Evolutionary conservation across 2,888 invertebrate species (phyloP).

Genomic region (Stenotaenia linearis): DNA sequence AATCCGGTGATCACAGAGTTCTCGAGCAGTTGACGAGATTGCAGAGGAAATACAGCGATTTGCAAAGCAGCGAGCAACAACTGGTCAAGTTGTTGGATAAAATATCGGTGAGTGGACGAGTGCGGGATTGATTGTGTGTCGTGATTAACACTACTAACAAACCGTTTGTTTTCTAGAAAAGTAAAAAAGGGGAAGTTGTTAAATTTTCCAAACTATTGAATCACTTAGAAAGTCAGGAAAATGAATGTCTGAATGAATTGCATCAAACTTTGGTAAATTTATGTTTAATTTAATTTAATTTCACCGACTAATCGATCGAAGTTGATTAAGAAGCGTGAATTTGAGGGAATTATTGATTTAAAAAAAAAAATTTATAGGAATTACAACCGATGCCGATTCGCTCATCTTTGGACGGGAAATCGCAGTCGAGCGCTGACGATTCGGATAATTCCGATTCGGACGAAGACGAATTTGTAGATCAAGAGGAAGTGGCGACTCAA

Average conservation of each 20-base stretch:
- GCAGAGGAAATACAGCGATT: background rate
- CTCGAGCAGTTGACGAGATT: background rate
- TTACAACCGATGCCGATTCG: background rate
- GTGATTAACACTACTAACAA: background rate
- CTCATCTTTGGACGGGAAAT: background rate
- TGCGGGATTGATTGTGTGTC: background rate
- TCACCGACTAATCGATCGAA: background rate
- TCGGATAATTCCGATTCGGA: background rate
- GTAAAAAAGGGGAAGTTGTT: background rate
- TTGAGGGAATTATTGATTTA: too few species aligned
- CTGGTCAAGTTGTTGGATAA: background rate
- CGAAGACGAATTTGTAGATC: background rate
- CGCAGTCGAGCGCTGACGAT: background rate
- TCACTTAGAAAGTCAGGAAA: constrained; percentile 14
- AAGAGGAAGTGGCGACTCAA: background rate
- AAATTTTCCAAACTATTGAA: constrained; percentile 26
- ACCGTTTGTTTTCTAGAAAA: constrained; percentile 1
- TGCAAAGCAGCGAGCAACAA: background rate
- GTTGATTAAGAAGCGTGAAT: too few species aligned
- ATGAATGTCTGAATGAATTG: constrained; percentile 13
- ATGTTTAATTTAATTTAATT: too few species aligned
- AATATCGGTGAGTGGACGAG: background rate
- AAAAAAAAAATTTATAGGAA: too few species aligned
- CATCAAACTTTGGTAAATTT: background rate
- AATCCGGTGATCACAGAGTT: constrained; percentile 28